A percentile compares a stretch with the other conserved stretches of the same genome.
Conservation (phyloP, 1,140 invertebrate species). For the Aphis craccivora region DNA sequence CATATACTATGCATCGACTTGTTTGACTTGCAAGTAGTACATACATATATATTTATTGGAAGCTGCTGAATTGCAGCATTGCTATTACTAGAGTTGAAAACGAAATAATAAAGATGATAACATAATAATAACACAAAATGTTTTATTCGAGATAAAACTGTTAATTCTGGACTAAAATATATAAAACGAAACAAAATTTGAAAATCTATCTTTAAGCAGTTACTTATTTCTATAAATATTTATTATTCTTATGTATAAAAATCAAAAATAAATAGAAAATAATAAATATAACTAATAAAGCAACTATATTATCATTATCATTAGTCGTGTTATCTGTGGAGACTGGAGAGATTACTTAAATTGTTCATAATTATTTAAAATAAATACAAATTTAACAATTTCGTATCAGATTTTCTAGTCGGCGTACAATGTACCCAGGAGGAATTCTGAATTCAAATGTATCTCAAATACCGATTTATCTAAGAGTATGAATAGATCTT, state of each 20-base stretch:
- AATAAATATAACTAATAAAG: not conserved
- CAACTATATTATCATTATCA: not conserved
- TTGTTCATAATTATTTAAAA: too few species aligned
- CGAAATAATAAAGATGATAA: not conserved
- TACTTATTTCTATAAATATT: not conserved
- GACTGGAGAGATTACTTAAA: too few species aligned
- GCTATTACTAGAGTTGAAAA: not conserved
- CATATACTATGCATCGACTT: not conserved
- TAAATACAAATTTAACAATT: not conserved
- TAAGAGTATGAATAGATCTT: not conserved
- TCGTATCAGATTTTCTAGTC: not conserved
- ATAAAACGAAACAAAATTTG: not conserved
- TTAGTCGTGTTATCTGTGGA: too few species aligned
- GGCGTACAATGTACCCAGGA: not conserved
- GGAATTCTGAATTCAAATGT: not conserved
- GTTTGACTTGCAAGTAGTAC: not conserved
- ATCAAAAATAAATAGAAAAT: not conserved
- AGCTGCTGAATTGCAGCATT: not conserved
- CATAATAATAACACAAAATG: not conserved
- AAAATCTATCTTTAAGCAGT: not conserved
- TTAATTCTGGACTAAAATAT: not conserved
- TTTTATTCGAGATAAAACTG: not conserved
- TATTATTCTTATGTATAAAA: not conserved
- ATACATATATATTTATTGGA: not conserved
- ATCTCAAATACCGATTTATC: constrained; percentile 9